phyloP scores from a whole-genome alignment of 2,888 invertebrate genomes.

The Synanthedon tipuliformis region DNA sequence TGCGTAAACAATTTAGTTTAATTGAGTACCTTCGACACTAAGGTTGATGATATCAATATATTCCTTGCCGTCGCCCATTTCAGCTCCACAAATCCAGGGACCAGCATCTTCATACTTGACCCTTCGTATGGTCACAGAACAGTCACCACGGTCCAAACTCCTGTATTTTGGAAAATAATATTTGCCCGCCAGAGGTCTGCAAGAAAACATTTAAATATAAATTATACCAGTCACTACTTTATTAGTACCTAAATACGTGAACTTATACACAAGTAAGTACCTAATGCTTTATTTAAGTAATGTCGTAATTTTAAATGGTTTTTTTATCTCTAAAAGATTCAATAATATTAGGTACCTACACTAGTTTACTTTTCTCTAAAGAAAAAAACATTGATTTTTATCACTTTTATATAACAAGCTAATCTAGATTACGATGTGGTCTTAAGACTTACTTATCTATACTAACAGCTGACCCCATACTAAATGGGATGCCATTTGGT shows the following conservation, averaged over 20 bases:
- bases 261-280: too few species aligned
- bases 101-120: conserved; percentile 51
- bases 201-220: conserved; percentile 10
- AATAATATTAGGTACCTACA: too few species aligned
- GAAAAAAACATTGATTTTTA: neutral
- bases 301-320: too few species aligned
- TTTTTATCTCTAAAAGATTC: too few species aligned
- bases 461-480: conserved; percentile 46
- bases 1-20: neutral
- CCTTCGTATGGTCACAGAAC: conserved; percentile 54
- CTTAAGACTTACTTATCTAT: conserved; percentile 32
- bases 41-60: conserved; percentile 41
- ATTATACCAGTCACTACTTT: neutral
- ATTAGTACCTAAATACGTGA: too few species aligned
- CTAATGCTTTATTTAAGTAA: too few species aligned
- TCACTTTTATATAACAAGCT: neutral
- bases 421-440: neutral
- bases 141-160: conserved; percentile 57
- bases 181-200: conserved; percentile 41
- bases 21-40: conserved; percentile 39
- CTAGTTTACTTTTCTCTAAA: neutral
- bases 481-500: conserved; percentile 52
- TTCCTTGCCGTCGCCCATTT: conserved; percentile 47
- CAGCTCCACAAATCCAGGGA: conserved; percentile 59
- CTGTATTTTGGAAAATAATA: conserved; percentile 54